These are phyloP conservation scores for Sphecodes monilicornis DNA, from an alignment of 2,888 invertebrate genomes.

Conservation along the genomic window DNA sequence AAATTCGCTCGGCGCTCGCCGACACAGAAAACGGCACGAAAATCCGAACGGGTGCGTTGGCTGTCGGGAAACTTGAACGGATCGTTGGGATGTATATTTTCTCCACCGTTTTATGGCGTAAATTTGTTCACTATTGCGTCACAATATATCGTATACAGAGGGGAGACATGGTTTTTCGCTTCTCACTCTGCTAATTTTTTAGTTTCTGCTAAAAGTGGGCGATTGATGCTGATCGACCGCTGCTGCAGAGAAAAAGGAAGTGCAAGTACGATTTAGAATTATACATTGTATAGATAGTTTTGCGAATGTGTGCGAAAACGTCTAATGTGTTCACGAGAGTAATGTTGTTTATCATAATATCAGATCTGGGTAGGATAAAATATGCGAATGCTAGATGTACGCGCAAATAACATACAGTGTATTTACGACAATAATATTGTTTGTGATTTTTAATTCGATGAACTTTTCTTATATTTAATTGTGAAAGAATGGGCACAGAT, in stretches of 20 bases:
- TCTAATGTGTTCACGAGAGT: too few relatives aligned
- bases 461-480: neutral
- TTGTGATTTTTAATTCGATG: too few relatives aligned
- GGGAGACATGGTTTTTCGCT: neutral
- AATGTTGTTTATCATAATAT: too few relatives aligned
- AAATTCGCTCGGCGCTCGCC: conserved; percentile 25
- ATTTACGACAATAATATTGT: too few relatives aligned
- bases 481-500: neutral
- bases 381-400: too few relatives aligned
- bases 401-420: too few relatives aligned
- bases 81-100: neutral
- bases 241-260: neutral
- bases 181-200: neutral
- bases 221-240: neutral
- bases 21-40: neutral
- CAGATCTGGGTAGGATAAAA: too few relatives aligned
- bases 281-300: too few relatives aligned
- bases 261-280: neutral
- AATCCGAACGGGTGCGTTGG: neutral
- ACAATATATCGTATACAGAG: neutral
- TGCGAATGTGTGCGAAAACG: too few relatives aligned
- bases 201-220: neutral
- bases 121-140: neutral
- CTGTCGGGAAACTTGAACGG: neutral
- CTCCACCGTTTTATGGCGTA: neutral